Conservation (phyloP, 2,113 vertebrate genomes). For the Crypturellus undulatus region DNA sequence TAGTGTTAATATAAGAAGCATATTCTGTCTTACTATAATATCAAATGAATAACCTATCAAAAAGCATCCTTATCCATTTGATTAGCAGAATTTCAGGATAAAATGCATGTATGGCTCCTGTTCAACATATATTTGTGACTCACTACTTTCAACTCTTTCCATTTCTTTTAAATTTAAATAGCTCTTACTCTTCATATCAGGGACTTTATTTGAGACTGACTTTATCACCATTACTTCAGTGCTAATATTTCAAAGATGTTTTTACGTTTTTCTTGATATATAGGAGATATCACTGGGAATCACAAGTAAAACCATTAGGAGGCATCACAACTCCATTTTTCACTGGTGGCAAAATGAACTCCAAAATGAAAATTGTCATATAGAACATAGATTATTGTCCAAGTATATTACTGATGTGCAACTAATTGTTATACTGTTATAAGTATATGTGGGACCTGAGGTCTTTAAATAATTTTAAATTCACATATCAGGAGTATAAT, state of each 20-base stretch:
- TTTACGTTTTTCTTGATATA: not conserved
- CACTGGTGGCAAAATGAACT: not conserved
- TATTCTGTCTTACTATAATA: not conserved
- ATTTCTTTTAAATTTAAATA: conserved; percentile 19
- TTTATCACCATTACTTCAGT: not conserved
- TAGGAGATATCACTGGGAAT: not conserved
- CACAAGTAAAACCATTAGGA: conserved; percentile 18
- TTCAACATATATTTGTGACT: not conserved
- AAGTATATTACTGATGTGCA: fast-evolving
- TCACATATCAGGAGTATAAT: not conserved
- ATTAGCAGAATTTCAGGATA: not conserved
- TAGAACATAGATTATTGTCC: not conserved
- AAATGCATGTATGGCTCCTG: not conserved
- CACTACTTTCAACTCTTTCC: not conserved
- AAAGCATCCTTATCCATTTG: not conserved
- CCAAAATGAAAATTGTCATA: not conserved
- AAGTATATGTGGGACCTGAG: not conserved
- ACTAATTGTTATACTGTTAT: not conserved
- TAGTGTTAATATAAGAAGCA: not conserved
- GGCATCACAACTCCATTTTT: conserved; percentile 46
- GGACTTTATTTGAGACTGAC: not conserved
- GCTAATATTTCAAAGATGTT: not conserved
- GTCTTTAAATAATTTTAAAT: not conserved
- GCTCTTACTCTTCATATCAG: not conserved
- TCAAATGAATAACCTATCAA: conserved; percentile 1